Base-by-base conservation (phyloP, 2,797 vertebrate genomes). In the Coccyzus lansbergi region DNA sequence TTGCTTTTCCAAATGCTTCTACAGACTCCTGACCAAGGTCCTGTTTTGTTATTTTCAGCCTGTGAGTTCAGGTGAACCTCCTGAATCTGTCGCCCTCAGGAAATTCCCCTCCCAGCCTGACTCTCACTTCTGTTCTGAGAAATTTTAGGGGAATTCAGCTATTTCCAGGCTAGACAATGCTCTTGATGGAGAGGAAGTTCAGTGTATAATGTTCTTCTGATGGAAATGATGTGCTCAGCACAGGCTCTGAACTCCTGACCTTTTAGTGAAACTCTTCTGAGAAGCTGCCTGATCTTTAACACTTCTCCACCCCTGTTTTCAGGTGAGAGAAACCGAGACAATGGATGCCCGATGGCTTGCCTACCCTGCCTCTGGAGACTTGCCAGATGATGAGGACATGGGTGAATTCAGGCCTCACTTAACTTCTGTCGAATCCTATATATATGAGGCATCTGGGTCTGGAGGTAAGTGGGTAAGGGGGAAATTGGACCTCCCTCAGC, bases 321-420 rank as follows among this genome's bases (percentile, higher is more conserved):
- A 99, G 99, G 99, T 99, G 91, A 97, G 99, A 97, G 99, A 99
- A 98, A 99, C 98, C 0, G 99, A 99, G 97, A 99, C 99, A 8
- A 99, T 99, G 97, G 98, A 99, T 80, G 98, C 98, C 52, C 97
- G 97, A 86, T 98, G 97, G 58, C 93, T 97, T 5, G 67, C 71
- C 10, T 82, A 95, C 40, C 80, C 89, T 93, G 97, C 98, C 1
- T 99, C 99, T 0, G 99, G 99, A 33, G 98, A 98, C 68, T 92
- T 98, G 28, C 97, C 97, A 3, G 98, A 98, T 1, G 98, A 98
- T 1, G 97, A 98, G 31, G 98, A 98, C 2, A 84, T 98, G 0
- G 96, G 97, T 0, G 91, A 83, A 1, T 95, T 93, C 0, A 77
- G 93, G 49, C 91, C 96, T 13, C 90, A 91, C 8, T 86, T 97